Evolutionary conservation across 1,140 invertebrate species (phyloP), one percentile per base, ranked within the genome.

Genomic region (Lucilia cuprina): DNA sequence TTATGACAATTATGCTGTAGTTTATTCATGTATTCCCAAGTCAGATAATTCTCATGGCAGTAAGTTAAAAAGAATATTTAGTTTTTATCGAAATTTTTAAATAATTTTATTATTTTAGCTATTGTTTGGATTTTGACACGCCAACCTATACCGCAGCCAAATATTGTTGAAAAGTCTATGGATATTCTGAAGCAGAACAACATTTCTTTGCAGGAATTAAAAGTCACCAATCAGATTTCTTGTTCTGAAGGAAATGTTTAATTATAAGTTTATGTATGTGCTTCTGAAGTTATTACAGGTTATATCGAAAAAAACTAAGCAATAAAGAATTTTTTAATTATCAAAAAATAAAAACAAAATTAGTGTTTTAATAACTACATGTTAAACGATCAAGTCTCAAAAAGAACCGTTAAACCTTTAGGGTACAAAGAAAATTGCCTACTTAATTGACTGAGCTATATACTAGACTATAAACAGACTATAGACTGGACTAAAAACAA

Each of bases 121-220:
- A 70, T 49, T 80, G 77, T 82, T 65, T 84, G 83, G 83, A 84
- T 84, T 82, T 74, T 84, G 12, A 84, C 83, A 17, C 74, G 83
- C 19, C 50, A 77, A 35, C 75, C 13, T 14, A 17, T 65, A 47
- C 83, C 83, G 8, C 8, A 10, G n/a, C 19, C 21, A 3, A 17
- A 80, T 10, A 41, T 60, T 14, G 47, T 84, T 21, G 75, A 82
- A 14, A 60, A 80, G 25, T 77, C 83, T 30, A n/a, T n/a, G 12
- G 19, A 8, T 47, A 55, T 82, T 7, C 21, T 84, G 30, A 25
- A 70, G 10, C 8, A 60, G 7, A 80, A 84, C 25, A 41, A 80
- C 21, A 25, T 84, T 4, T 77, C 83, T 3, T 47, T 75, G 17
- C 19, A 41, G 17, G 21, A 34, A 77, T 50, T 84, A 47, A 34